Evolutionary conservation across 2,113 vertebrate genomes (phyloP).

Genomic region (Cygnus atratus): DNA sequence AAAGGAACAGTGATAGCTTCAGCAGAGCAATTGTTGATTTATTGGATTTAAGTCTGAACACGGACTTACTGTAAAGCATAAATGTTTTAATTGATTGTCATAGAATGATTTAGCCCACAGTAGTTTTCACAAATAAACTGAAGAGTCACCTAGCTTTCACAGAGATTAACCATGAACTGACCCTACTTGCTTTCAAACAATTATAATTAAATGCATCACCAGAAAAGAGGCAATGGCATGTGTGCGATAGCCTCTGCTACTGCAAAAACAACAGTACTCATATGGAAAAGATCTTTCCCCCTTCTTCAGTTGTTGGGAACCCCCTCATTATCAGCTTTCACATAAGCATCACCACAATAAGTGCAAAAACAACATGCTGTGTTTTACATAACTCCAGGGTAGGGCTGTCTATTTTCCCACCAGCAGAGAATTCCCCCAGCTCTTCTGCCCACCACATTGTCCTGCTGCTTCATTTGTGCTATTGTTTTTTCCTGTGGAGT

Average conservation of each 20-base stretch:
- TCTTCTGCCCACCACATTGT: conserved; percentile 43
- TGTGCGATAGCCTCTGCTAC: not conserved
- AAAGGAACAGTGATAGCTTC: not conserved
- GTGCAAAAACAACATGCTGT: not conserved
- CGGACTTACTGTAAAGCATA: not conserved
- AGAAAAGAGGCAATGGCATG: not conserved
- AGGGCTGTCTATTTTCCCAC: conserved; percentile 44
- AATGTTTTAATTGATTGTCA: not conserved
- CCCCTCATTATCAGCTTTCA: conserved; percentile 13
- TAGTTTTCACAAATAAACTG: not conserved
- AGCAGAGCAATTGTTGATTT: not conserved
- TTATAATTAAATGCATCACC: not conserved
- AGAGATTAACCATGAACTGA: not conserved
- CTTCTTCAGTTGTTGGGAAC: not conserved
- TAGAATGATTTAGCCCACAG: not conserved
- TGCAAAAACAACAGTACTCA: not conserved
- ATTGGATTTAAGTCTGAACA: not conserved
- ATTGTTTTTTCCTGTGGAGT: conserved; percentile 70
- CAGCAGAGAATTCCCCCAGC: conserved; percentile 65
- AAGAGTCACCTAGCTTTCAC: not conserved
- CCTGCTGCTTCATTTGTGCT: conserved; percentile 67
- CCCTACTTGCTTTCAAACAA: not conserved
- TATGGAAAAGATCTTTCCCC: conserved; percentile 34
- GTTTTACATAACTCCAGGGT: conserved; percentile 42
- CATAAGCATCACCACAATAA: not conserved